Base-by-base conservation (phyloP, 2,888 invertebrate genomes). In the Odontomyia ornata region DNA sequence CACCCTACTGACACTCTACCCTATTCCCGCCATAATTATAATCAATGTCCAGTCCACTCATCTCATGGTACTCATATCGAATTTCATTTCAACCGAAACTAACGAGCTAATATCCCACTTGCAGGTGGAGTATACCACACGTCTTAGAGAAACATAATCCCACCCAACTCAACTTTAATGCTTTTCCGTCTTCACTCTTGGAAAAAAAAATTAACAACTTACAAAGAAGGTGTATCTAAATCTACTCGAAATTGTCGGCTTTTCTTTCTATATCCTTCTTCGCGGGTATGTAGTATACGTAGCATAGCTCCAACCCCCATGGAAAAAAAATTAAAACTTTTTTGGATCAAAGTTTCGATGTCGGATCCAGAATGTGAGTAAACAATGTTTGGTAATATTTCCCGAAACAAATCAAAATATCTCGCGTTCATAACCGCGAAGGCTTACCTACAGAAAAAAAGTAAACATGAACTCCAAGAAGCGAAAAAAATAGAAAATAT, bases 51-150 rank as follows among this genome's bases (percentile, higher is more conserved):
- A 36, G 5, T 5, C 9, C 36, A 36, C 36, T 36, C 9, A 36
- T 36, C 9, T 36, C 36, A 5, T 36, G 36, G 5, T 36, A 9
- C 36, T 36, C 52, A 15, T 52, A 18, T 52, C 52, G 21, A 56
- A n/a, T 4, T 57, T 57, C 73, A 60, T 60, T 73, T 73, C 73
- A 73, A 73, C 52, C 73, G 73, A 36, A 60, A 57, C 73, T 73
- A 73, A 73, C 73, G 36, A 73, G 73, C 73, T 73, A 73, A 60
- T 60, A 36, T 60, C 52, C 27, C 43, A 60, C 60, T 57, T 57
- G 21, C 9, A 36, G 57, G 60, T 73, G 73, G 60, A 60, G 60
- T 57, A 73, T 60, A 73, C 30, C 72, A 72, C 46, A 72, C 72
- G 28, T 73, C 13, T 18, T 21, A 73, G 15, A 13, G 52, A 4